A percentile compares a stretch with the other conserved stretches of the same genome.
Evolutionary conservation across 1,140 invertebrate genomes (phyloP).

Genomic region (Philopotamus ludificatus): DNA sequence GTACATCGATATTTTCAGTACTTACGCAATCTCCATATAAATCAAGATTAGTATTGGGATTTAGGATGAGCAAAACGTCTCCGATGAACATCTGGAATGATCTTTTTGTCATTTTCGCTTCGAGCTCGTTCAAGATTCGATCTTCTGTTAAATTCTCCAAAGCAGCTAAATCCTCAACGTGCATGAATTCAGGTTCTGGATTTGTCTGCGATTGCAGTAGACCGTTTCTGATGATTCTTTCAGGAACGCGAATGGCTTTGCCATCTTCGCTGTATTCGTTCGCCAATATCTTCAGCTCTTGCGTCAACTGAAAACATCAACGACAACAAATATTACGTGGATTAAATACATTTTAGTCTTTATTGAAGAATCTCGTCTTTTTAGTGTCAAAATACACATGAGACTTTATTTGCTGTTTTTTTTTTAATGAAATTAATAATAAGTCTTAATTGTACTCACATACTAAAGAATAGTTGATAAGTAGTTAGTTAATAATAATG

Average conservation of each 20-base stretch:
- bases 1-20: slow-evolving; percentile 27
- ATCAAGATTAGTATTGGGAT: slow-evolving; percentile 73
- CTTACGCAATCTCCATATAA: slow-evolving; percentile 69
- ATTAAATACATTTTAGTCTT: too few relatives aligned
- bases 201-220: slow-evolving; percentile 55
- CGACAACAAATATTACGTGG: background rate
- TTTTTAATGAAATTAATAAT: too few relatives aligned
- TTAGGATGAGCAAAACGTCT: slow-evolving; percentile 83
- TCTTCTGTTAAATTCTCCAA: slow-evolving; percentile 79
- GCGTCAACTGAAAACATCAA: slow-evolving; percentile 48
- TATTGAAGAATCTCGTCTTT: too few relatives aligned
- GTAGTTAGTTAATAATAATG: too few relatives aligned
- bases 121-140: slow-evolving; percentile 70
- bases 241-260: slow-evolving; percentile 51
- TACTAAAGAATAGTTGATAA: too few relatives aligned
- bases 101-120: slow-evolving; percentile 68
- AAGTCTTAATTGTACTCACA: too few relatives aligned
- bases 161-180: slow-evolving; percentile 82
- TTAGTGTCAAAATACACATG: too few relatives aligned
- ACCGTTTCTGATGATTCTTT: slow-evolving; percentile 68
- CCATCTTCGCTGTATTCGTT: slow-evolving; percentile 50
- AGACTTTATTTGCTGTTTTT: too few relatives aligned
- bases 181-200: slow-evolving; percentile 66
- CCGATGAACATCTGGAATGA: slow-evolving; percentile 86
- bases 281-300: slow-evolving; percentile 64